These are phyloP conservation scores for Globicephala melas DNA, from an alignment of 2,113 vertebrate genomes.

Conservation along the genomic window DNA sequence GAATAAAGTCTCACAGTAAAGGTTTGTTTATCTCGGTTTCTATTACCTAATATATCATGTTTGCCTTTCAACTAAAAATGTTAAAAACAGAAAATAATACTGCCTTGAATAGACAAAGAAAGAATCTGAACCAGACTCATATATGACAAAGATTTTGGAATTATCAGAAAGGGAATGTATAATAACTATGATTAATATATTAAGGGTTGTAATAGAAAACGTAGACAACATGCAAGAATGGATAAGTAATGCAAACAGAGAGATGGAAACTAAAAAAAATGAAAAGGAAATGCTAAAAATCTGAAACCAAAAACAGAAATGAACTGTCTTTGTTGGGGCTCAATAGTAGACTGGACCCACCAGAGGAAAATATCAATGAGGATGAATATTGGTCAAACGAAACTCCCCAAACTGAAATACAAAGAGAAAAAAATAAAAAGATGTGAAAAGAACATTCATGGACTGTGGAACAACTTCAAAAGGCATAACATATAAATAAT, in stretches of 20 bases:
- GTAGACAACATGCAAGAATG: neutral
- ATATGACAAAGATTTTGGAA: neutral
- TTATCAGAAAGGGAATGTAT: neutral
- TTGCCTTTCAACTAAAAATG: neutral
- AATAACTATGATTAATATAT: neutral
- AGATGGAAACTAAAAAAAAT: neutral
- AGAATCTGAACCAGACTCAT: neutral
- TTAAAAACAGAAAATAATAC: neutral
- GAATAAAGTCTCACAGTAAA: neutral
- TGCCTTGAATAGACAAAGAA: neutral
- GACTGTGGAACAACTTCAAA: neutral
- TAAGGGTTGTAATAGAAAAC: neutral
- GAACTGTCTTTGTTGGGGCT: neutral
- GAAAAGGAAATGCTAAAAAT: neutral
- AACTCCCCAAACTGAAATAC: neutral
- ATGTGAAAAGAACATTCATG: neutral
- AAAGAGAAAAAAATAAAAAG: neutral
- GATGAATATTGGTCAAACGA: neutral
- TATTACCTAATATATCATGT: neutral
- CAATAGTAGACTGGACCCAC: neutral
- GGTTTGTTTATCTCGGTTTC: neutral
- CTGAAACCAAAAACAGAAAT: neutral
- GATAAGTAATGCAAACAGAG: neutral
- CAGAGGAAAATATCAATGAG: neutral
- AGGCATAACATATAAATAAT: neutral